phyloP scores from a whole-genome alignment of 2,888 invertebrate genomes.

The Lasioglossum lativentre region DNA sequence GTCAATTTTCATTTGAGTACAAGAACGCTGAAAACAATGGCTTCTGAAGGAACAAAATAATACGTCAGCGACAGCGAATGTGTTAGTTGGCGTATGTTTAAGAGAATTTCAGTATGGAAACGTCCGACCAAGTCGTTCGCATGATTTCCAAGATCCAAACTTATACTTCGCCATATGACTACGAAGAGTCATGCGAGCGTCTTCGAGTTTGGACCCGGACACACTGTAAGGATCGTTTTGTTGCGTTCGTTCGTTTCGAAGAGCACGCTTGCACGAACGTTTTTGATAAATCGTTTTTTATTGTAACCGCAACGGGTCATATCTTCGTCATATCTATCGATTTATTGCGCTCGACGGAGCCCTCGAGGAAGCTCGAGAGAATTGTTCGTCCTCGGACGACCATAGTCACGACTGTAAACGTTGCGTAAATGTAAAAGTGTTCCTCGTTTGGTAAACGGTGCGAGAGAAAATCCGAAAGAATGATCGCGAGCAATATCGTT shows the following conservation, averaged over 20 bases:
- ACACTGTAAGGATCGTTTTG: constrained; percentile 9
- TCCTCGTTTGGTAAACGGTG: constrained; percentile 37
- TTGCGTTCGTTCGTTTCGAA: constrained; percentile 44
- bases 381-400: constrained; percentile 23
- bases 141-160: constrained; percentile 29
- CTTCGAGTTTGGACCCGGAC: constrained; percentile 10
- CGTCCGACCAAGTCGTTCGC: constrained; percentile 49
- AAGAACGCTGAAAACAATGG: not conserved
- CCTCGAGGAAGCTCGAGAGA: constrained; percentile 6
- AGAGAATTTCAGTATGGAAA: constrained; percentile 38
- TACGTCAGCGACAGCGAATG: constrained; percentile 2
- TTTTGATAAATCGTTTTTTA: constrained; percentile 49
- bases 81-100: constrained; percentile 21
- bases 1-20: not conserved
- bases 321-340: constrained; percentile 53
- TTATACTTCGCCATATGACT: not conserved
- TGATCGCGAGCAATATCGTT: constrained; percentile 59
- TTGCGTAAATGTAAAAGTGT: constrained; percentile 31
- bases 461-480: constrained; percentile 42
- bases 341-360: constrained; percentile 29
- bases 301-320: constrained; percentile 41
- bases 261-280: constrained; percentile 55
- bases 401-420: constrained; percentile 17
- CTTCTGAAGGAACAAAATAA: not conserved
- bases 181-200: constrained; percentile 19